phyloP scores from a whole-genome alignment of 2,888 invertebrate genomes.

The Synergus umbraculus region DNA sequence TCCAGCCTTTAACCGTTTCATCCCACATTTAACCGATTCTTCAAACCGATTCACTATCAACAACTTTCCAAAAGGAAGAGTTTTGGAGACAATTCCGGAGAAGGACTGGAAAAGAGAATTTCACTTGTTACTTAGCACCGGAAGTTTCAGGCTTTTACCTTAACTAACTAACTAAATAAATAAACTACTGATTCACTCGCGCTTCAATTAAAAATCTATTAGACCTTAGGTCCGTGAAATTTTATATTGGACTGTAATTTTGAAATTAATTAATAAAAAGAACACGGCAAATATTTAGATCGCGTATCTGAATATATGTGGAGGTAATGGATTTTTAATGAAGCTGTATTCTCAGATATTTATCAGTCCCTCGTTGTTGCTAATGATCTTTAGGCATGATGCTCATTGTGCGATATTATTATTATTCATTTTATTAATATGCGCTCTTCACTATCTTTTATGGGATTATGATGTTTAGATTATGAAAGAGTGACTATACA shows the following conservation, averaged over 20 bases:
- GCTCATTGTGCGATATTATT: neutral
- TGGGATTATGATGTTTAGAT: neutral
- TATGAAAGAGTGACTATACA: neutral
- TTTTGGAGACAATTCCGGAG: neutral
- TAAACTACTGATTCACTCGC: slow-evolving; percentile 17
- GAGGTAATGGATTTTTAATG: slow-evolving; percentile 35
- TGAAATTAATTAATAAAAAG: neutral
- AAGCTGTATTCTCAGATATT: slow-evolving; percentile 20
- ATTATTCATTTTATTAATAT: neutral
- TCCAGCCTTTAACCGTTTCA: neutral
- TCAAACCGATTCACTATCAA: neutral
- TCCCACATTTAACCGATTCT: neutral
- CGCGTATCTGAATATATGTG: neutral
- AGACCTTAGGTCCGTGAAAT: slow-evolving; percentile 19
- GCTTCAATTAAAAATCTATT: slow-evolving; percentile 29
- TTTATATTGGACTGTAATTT: neutral
- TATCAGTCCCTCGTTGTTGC: slow-evolving; percentile 14
- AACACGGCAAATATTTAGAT: slow-evolving; percentile 10
- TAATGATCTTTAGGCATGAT: slow-evolving; percentile 16
- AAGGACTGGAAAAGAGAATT: neutral
- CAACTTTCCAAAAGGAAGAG: slow-evolving; percentile 1
- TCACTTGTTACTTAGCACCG: neutral
- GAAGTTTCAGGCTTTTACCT: neutral
- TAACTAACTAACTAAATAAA: neutral
- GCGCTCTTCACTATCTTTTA: neutral